These are phyloP conservation scores for Zaprionus taronus DNA, from an alignment of 1,140 invertebrate genomes.

Conservation along the genomic window DNA sequence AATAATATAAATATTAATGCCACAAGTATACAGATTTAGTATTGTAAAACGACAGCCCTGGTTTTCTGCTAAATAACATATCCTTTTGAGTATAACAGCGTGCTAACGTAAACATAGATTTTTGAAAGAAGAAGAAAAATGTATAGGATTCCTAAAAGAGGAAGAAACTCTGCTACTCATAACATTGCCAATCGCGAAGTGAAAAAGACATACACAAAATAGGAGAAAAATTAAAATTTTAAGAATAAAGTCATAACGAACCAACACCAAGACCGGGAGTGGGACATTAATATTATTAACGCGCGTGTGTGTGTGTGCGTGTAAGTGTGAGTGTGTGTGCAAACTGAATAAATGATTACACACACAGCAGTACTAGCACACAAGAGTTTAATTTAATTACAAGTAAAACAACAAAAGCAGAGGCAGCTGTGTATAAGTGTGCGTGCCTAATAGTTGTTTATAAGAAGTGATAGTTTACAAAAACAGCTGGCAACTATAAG, in stretches of 20 bases:
- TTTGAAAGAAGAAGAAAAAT: slow-evolving; percentile 31
- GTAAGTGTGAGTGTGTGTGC: slow-evolving; percentile 54
- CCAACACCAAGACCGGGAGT: slow-evolving; percentile 30
- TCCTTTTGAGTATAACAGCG: slow-evolving; percentile 24
- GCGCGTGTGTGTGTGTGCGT: slow-evolving; percentile 45
- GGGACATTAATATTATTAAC: slow-evolving; percentile 10
- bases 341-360: slow-evolving; percentile 49
- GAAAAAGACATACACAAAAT: slow-evolving; percentile 56
- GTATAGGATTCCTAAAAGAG: slow-evolving; percentile 33
- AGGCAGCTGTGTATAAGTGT: slow-evolving; percentile 50
- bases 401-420: slow-evolving; percentile 55
- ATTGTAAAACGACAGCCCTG: background rate
- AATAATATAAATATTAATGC: background rate
- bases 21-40: background rate
- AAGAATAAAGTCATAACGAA: slow-evolving; percentile 19
- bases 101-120: slow-evolving; percentile 23
- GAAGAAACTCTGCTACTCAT: slow-evolving; percentile 36
- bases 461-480: slow-evolving; percentile 39
- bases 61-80: background rate
- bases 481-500: slow-evolving; percentile 38
- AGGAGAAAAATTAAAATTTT: slow-evolving; percentile 33
- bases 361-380: slow-evolving; percentile 56
- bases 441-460: slow-evolving; percentile 51
- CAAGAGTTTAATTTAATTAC: slow-evolving; percentile 73
- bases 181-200: slow-evolving; percentile 65